Evolutionary conservation across 2,113 vertebrate genomes (phyloP), one percentile per base, ranked within the genome.

Genomic region (Coryphaenoides rupestris): DNA sequence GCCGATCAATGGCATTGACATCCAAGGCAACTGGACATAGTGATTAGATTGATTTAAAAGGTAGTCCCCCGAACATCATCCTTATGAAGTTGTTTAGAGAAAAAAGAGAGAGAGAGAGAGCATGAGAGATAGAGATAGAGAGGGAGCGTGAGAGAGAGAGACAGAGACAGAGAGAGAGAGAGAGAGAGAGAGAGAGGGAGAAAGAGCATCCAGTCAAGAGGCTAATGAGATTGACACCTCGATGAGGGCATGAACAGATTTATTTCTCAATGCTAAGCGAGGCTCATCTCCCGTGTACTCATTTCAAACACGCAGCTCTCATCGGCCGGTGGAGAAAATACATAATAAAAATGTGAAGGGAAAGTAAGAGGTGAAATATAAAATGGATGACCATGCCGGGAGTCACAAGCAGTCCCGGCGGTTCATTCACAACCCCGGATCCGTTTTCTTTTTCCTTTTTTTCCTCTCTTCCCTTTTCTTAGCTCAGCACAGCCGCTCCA

Each of bases 1-100:
- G 82, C 79, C 59, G 78, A 84, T 86, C 82, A 81, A 79, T 84
- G 60, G 7, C 68, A 77, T 76, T 65, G 84, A 83, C 72, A 12
- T 82, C 26, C 63, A 70, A n/a, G 66, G 47, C 67, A 81, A 85
- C 80, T 77, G 73, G 83, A 81, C 81, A 79, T 62, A 63, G 69
- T 40, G 75, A 83, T 76, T 80, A 79, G 62, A 50, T 9, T 23
- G 19, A 77, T 83, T 75, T 68, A 60, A 57, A 76, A 65, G 56
- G 83, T 72, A 64, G 68, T 83, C 79, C 76, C 73, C 62, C 2
- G 26, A 40, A 40, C 40, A 46, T 68, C 68, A 70, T 69, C 60
- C 78, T 85, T 67, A 83, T 84, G 74, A 82, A 79, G 77, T 69
- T 70, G 78, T 79, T 83, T 81, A 65, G 65, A n/a, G 70, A 75